Percentiles rank a stretch among this genome's conserved stretches.
These are phyloP conservation scores for Thunnus thynnus DNA, from an alignment of 2,113 vertebrate species.

Conservation along the genomic window DNA sequence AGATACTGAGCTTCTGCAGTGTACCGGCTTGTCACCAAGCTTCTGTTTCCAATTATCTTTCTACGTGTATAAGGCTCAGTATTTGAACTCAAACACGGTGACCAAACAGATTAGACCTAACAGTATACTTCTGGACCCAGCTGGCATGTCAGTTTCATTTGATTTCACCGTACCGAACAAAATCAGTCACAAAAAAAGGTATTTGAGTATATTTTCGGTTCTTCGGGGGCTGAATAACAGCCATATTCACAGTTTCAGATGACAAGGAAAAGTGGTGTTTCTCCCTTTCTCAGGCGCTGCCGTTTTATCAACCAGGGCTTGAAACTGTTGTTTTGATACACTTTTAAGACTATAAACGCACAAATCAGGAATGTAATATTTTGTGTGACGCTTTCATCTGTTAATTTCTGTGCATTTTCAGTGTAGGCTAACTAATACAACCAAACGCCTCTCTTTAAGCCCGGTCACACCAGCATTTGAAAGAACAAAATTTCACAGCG, in stretches of 20 bases:
- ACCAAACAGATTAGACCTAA: constrained; percentile 28
- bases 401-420: not conserved
- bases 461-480: too few relatives aligned
- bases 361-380: constrained; percentile 64
- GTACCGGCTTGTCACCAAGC: not conserved
- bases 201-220: constrained; percentile 26
- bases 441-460: constrained; percentile 17
- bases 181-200: constrained; percentile 5
- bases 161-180: constrained; percentile 31
- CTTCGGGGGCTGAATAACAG: constrained; percentile 10
- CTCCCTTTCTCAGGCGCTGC: constrained; percentile 31
- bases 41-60: constrained; percentile 10
- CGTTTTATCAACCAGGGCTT: constrained; percentile 31
- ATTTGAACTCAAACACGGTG: constrained; percentile 13
- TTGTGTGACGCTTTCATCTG: constrained; percentile 39
- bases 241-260: constrained; percentile 18
- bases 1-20: constrained; percentile 41
- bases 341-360: constrained; percentile 61
- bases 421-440: constrained; percentile 3
- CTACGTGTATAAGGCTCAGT: constrained; percentile 25
- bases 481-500: too few relatives aligned
- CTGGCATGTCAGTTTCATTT: constrained; percentile 11
- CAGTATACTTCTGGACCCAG: not conserved
- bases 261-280: constrained; percentile 9
- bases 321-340: constrained; percentile 54